Evolutionary conservation across 2,113 vertebrate species (phyloP).

Genomic region (Bujurquina vittata): DNA sequence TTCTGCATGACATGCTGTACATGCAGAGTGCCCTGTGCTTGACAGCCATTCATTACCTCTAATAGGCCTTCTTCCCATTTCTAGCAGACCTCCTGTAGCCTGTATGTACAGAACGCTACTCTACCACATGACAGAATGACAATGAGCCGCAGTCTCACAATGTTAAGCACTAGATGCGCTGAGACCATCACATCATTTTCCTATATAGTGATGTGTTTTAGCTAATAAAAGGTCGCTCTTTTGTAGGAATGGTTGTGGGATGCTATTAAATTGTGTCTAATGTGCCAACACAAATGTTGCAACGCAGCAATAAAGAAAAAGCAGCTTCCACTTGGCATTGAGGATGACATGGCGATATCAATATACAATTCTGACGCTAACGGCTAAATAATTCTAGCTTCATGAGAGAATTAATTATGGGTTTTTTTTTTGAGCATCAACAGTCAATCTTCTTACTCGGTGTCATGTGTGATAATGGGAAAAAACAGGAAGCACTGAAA

Average conservation of each 20-base stretch:
- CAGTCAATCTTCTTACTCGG: background rate
- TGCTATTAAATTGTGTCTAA: constrained; percentile 50
- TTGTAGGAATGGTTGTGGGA: constrained; percentile 22
- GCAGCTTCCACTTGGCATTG: constrained; percentile 29
- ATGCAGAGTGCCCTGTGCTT: constrained; percentile 61
- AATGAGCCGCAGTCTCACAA: constrained; percentile 68
- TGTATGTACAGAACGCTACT: constrained; percentile 47
- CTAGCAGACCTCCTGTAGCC: constrained; percentile 59
- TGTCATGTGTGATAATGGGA: background rate
- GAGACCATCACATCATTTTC: constrained; percentile 64
- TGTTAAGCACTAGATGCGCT: constrained; percentile 69
- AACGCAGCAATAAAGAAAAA: constrained; percentile 18
- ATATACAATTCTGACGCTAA: background rate
- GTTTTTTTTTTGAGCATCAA: background rate
- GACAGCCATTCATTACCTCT: constrained; percentile 76
- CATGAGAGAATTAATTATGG: background rate
- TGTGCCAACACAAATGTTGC: constrained; percentile 43
- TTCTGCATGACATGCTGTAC: constrained; percentile 48
- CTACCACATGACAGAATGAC: constrained; percentile 63
- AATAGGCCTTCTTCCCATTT: constrained; percentile 71
- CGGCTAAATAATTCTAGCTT: background rate
- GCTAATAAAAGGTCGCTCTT: constrained; percentile 53
- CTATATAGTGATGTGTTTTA: constrained; percentile 43
- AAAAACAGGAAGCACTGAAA: background rate
- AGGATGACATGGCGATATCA: constrained; percentile 7